Base-by-base conservation (phyloP, 35 echinoderm and acorn worm genomes). In the Hemicentrotus pulcherrimus region DNA sequence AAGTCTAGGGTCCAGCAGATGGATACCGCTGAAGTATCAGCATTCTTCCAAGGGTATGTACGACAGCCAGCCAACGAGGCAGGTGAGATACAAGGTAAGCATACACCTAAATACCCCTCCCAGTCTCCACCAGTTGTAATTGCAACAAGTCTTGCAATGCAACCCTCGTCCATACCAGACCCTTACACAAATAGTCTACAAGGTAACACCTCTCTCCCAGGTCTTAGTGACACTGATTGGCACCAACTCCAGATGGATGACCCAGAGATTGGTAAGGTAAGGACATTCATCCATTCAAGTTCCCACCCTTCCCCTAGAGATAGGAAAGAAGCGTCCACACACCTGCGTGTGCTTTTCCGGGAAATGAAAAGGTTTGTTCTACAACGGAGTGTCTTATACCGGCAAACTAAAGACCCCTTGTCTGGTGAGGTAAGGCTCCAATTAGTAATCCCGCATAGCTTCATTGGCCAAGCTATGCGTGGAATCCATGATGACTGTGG, bases 401-500 rank as follows among this genome's bases (percentile, higher is more conserved):
- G 96, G 24, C 61, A 86, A 15, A 90, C 55, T 19, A 86, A 9
- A 48, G 95, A 91, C 41, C 90, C 85, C 11, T 19, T 59, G 1
- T 45, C 60, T 47, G 32, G 87, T 35, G 86, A 91, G 50, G 12
- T 10, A 32, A 94, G 47, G 47, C 47, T 19, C 46, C 94, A 95
- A 86, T 5, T 95, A 28, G 32, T 95, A 15, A 70, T 95, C 24
- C 94, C 94, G 5, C 16, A 47, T 86, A 41, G 65, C 28, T 22
- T 12, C 31, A 16, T 45, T 0, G 10, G 12, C 10, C 32, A 86
- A 87, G 94, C 46, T 71, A 45, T 95, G 6, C 31, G 32, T 41
- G 86, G 70, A 32, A 31, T 97, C 47, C 95, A 97, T 94, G 95
- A 96, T 61, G 93, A 97, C 6, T 78, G 88, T 90, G 95, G 96